Percentiles rank a stretch among this genome's conserved stretches.
Evolutionary conservation across 2,797 vertebrate genomes (phyloP).

Genomic region (Momotus momota): DNA sequence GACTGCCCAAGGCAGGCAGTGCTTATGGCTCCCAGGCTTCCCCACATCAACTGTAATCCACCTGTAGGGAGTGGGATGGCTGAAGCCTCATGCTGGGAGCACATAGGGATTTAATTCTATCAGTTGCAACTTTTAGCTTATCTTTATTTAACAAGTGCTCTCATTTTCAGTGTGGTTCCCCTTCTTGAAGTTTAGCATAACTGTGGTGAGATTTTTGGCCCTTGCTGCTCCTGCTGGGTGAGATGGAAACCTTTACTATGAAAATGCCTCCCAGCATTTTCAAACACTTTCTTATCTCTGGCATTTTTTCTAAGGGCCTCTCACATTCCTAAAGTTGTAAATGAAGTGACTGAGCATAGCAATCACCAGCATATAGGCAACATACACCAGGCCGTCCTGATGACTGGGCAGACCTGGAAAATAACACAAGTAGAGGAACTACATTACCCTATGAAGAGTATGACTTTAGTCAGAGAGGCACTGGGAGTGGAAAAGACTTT

Average conservation of each 20-base stretch:
- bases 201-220: background rate
- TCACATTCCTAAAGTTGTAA: slow-evolving; percentile 53
- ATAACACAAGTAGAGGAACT: slow-evolving; percentile 1
- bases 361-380: background rate
- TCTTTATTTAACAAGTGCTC: background rate
- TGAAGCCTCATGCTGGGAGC: background rate
- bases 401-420: background rate
- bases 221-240: background rate
- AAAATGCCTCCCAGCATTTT: background rate
- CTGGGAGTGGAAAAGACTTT: background rate
- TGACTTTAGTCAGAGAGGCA: background rate
- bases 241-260: background rate
- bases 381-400: background rate
- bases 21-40: background rate
- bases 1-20: background rate
- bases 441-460: background rate
- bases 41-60: background rate
- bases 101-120: background rate
- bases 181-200: background rate
- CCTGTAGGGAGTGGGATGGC: background rate
- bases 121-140: background rate
- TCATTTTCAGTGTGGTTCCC: background rate
- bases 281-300: background rate
- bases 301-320: slow-evolving; percentile 35
- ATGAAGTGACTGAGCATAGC: slow-evolving; percentile 44